These are phyloP conservation scores for Fistularia tabacaria DNA, from an alignment of 2,797 vertebrate species.

Conservation along the genomic window DNA sequence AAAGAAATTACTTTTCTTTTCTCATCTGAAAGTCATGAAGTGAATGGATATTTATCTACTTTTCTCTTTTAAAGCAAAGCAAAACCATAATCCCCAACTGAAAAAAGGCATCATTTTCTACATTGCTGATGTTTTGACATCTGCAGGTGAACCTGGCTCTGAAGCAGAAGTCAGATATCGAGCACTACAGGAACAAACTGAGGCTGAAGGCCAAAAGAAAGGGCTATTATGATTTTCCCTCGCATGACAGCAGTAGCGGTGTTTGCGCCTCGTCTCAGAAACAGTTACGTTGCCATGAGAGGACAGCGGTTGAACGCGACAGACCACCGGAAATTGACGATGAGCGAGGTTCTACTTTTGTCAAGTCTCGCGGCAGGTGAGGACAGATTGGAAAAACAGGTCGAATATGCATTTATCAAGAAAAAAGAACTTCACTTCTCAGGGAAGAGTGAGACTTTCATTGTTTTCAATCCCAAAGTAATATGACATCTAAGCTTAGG, in stretches of 20 bases:
- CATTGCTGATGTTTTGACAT: slow-evolving; percentile 1
- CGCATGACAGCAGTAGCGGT: slow-evolving; percentile 68
- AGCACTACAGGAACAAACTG: slow-evolving; percentile 97
- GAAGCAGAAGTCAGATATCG: slow-evolving; percentile 98
- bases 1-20: too few species aligned
- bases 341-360: slow-evolving; percentile 84
- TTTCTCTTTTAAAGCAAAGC: slow-evolving; percentile 4
- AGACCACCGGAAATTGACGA: slow-evolving; percentile 83
- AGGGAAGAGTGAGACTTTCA: too few species aligned
- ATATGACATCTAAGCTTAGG: too few species aligned
- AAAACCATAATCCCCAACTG: not conserved
- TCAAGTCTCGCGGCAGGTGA: slow-evolving; percentile 90
- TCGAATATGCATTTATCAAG: slow-evolving; percentile 28
- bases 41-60: slow-evolving; percentile 4
- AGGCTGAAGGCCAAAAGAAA: slow-evolving; percentile 95
- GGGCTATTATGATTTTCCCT: slow-evolving; percentile 93
- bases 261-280: slow-evolving; percentile 72
- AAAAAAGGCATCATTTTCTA: slow-evolving; percentile 1
- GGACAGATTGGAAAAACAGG: slow-evolving; percentile 38
- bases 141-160: slow-evolving; percentile 90
- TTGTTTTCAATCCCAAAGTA: too few species aligned
- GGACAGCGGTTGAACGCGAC: slow-evolving; percentile 80
- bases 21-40: not conserved
- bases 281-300: slow-evolving; percentile 75
- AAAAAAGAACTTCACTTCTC: slow-evolving; percentile 8